phyloP scores from a whole-genome alignment of 2,888 invertebrate genomes.

The Harmothoe impar region DNA sequence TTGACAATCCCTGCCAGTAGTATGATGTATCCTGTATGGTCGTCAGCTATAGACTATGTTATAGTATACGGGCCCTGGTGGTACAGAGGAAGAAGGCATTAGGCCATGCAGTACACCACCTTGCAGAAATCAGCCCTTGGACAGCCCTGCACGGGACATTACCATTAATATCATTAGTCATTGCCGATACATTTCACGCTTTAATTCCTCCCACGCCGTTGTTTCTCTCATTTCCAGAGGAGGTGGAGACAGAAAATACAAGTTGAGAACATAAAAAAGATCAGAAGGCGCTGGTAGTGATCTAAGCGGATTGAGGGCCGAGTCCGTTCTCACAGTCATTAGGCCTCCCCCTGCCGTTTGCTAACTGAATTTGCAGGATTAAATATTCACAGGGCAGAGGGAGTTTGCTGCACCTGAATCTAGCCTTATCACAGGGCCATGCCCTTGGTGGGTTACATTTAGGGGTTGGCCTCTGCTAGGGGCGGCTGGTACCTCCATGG shows the following conservation, averaged over 20 bases:
- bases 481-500: background rate
- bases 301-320: constrained; percentile 6
- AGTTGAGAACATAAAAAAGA: no score
- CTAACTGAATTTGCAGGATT: constrained; percentile 33
- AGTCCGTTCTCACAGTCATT: background rate
- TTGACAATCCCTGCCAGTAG: no score
- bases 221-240: background rate
- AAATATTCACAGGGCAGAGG: background rate
- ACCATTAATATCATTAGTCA: no score
- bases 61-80: no score
- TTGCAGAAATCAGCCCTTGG: no score
- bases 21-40: no score
- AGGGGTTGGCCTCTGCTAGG: background rate
- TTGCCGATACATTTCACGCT: background rate
- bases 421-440: background rate
- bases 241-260: background rate
- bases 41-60: no score
- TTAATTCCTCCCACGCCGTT: background rate
- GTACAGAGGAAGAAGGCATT: no score
- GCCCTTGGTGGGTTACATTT: background rate
- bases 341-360: background rate
- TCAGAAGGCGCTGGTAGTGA: background rate
- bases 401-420: background rate
- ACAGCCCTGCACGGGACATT: no score
- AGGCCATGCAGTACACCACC: no score